Evolutionary conservation across 2,113 vertebrate species (phyloP), one percentile per base, ranked within the genome.

Genomic region (Australoheros scitulus): DNA sequence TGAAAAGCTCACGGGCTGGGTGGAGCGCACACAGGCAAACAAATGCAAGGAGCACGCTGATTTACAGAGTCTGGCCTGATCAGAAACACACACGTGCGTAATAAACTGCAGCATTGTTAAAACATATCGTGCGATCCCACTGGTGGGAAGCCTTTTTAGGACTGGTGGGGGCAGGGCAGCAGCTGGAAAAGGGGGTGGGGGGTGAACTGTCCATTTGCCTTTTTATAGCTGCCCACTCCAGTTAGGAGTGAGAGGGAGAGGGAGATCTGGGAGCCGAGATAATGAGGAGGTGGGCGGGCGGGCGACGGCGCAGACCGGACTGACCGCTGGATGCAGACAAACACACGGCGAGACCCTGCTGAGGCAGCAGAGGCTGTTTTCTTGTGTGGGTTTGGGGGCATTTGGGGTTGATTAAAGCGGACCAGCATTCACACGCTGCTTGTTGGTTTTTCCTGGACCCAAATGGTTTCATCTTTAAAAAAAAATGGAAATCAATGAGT

Each of bases 121-220:
- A 91, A 88, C 58, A 76, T 81, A 83, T 79, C 70, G 80, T 61
- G 58, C 20, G 3, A 83, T 82, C 74, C 74, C 24, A 61, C 76
- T 60, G 68, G 79, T 82, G 76, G 86, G 89, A 87, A 57, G 85
- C 79, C 85, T 87, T 87, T 91, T 91, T 83, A 84, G 83, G 88
- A 76, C 57, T 50, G 36, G 76, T 85, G 91, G 90, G 92, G 88
- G 92, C 59, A 87, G 93, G 91, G 91, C 88, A 9, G 76, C 61
- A 81, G 17, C 3, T 3, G n/a, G 38, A 29, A 38, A 79, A 7
- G 17, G 38, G 61, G 1, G 6, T 14, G 26, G 78, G 17, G 79
- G 79, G 82, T 43, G 68, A 61, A 84, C 84, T 91, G 88, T 94
- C 88, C 84, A 77, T 92, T 92, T 92, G 87, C 86, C 78, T 93